Base-by-base conservation (phyloP, 2,113 vertebrate genomes). In the Nothoprocta perdicaria region DNA sequence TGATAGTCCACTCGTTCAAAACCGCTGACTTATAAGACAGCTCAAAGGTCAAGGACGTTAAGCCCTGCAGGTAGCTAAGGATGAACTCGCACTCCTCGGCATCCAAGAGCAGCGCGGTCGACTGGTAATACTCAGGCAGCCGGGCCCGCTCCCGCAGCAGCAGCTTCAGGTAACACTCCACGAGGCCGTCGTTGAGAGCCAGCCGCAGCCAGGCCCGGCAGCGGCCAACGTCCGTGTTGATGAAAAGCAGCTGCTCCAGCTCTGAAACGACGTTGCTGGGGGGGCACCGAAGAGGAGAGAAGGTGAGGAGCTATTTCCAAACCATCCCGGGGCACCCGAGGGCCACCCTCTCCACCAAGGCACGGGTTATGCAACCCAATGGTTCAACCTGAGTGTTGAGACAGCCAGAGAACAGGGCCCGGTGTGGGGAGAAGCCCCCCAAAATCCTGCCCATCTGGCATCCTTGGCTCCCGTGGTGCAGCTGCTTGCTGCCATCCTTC, bases 1-100 rank as follows among this genome's bases (percentile, higher is more conserved):
- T 99, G 62, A 98, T 68, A 3, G 99, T 99, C 99, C 99, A 99
- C 67, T 99, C 98, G 0, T 99, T 99, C 55, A 99, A 96, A 85
- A 99, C 98, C 2, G 99, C 98, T 0, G 99, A 99, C 86, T 99
- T 99, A 87, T 99, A 99, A 24, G 99, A 99, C 11, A 99, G 98
- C 90, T 97, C 96, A 9, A 99, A 99, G 17, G 98, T 97, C 45
- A 99, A 97, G 4, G 99, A 99, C 0, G 98, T 96, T 6, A 99
- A 96, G 29, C 99, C 99, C 92, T 99, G 99, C 94, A 99, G 95
- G 93, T 99, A 98, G 95, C 98, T 99, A 60, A 99, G 98, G 67
- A 99, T 98, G 14, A 99, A 98, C 85, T 99, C 98, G 2, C 98
- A 98, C 82, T 99, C 99, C 92, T 99, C 99, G 0, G 96, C 10